Conservation (phyloP, 2,888 invertebrate genomes). For the Psylliodes chrysocephalus region DNA sequence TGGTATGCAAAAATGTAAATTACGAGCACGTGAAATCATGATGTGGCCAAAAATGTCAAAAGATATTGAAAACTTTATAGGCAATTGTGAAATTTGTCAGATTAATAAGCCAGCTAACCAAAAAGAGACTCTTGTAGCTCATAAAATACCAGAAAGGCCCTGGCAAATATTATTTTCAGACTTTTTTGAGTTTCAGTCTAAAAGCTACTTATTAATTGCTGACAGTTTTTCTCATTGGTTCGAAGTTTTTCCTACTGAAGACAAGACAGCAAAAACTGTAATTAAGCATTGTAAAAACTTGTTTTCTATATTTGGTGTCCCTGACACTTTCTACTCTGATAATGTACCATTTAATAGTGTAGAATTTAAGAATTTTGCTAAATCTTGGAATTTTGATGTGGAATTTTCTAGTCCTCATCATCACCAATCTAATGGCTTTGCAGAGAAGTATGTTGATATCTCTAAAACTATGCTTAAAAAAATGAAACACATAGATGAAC, state of each 20-base stretch:
- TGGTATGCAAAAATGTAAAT: conserved; percentile 49
- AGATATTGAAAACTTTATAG: conserved; percentile 26
- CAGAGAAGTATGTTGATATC: conserved; percentile 14
- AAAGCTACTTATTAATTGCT: conserved; percentile 13
- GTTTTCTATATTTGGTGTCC: neutral
- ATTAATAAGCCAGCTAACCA: conserved; percentile 33
- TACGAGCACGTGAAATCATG: conserved; percentile 34
- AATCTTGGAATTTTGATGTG: neutral
- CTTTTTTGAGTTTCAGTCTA: conserved; percentile 14
- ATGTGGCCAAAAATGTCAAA: conserved; percentile 47
- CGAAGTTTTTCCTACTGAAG: conserved; percentile 5
- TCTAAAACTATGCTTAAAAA: conserved; percentile 12
- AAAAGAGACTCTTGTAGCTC: conserved; percentile 45
- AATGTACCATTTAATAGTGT: neutral
- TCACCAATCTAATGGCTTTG: neutral
- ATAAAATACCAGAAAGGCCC: conserved; percentile 44
- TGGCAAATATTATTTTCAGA: conserved; percentile 45
- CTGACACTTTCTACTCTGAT: neutral
- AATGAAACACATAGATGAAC: neutral
- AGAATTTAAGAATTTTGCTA: neutral
- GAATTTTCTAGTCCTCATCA: neutral
- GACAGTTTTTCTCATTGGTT: conserved; percentile 26
- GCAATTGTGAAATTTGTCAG: conserved; percentile 40
- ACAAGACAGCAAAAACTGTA: conserved; percentile 12
- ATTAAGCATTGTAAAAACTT: conserved; percentile 25